These are phyloP conservation scores for Capitella teleta DNA, from an alignment of 1,140 invertebrate genomes.

Conservation along the genomic window DNA sequence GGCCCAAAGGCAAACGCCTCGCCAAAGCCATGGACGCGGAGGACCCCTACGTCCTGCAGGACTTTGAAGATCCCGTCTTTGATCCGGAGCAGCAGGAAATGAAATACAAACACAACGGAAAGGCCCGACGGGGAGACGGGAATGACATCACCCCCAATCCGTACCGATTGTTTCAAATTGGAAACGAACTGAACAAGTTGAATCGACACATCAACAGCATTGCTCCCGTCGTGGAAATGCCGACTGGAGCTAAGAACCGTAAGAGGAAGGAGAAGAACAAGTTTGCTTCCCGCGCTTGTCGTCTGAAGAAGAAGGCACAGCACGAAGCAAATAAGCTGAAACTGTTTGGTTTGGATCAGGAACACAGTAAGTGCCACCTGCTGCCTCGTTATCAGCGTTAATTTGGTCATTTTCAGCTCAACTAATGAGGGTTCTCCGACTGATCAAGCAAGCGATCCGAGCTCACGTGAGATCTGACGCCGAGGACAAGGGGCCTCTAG, in stretches of 20 bases:
- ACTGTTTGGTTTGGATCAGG: conserved; percentile 78
- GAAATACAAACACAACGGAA: conserved; percentile 35
- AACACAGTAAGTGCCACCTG: conserved; percentile 66
- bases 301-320: conserved; percentile 47
- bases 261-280: conserved; percentile 97
- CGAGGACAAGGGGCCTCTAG: conserved; percentile 48
- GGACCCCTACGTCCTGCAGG: conserved; percentile 82
- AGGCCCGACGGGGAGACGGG: conserved; percentile 91
- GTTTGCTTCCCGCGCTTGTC: conserved; percentile 84
- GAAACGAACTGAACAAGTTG: conserved; percentile 84
- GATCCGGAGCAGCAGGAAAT: conserved; percentile 19
- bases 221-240: conserved; percentile 73
- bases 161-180: conserved; percentile 76
- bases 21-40: conserved; percentile 51
- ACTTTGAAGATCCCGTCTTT: conserved; percentile 41
- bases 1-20: conserved; percentile 63
- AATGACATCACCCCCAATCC: conserved; percentile 94
- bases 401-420: conserved; percentile 16
- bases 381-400: background rate
- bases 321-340: conserved; percentile 56
- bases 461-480: conserved; percentile 55
- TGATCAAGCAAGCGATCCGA: conserved; percentile 50
- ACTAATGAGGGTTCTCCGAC: conserved; percentile 23
- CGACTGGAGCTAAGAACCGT: conserved; percentile 60
- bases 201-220: conserved; percentile 86